A percentile compares a stretch with the other conserved stretches of the same genome.
These are phyloP conservation scores for Corythornis vintsioides DNA, from an alignment of 2,113 vertebrate species.

Conservation along the genomic window DNA sequence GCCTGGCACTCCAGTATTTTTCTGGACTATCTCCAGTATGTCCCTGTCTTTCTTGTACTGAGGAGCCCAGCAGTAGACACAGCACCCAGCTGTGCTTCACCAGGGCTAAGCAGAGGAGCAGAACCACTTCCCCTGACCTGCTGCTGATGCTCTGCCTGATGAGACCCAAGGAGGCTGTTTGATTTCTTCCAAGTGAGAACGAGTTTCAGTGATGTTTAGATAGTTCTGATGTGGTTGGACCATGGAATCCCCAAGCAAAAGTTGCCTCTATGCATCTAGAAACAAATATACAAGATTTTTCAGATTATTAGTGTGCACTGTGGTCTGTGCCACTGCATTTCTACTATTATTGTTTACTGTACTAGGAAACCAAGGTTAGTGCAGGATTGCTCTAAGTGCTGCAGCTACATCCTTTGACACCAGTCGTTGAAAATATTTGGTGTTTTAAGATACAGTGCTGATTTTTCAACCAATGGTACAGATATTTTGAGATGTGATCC, in stretches of 20 bases:
- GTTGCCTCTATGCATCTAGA: not conserved
- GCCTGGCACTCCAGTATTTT: not conserved
- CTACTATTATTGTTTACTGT: not conserved
- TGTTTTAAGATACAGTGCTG: not conserved
- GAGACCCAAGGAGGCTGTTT: not conserved
- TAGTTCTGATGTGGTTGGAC: not conserved
- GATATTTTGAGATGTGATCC: not conserved
- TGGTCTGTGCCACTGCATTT: not conserved
- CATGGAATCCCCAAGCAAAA: not conserved
- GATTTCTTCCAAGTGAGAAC: not conserved
- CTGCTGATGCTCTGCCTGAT: not conserved
- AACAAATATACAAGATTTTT: not conserved
- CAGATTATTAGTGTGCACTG: not conserved
- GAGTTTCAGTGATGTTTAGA: not conserved
- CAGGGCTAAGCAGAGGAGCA: not conserved
- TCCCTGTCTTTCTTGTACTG: not conserved
- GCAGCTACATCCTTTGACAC: not conserved
- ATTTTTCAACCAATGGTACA: not conserved
- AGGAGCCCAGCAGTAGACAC: not conserved
- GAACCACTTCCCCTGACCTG: not conserved
- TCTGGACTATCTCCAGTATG: not conserved
- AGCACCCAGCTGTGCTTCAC: not conserved
- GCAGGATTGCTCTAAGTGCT: not conserved
- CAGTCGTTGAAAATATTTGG: not conserved
- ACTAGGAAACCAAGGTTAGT: not conserved